Evolutionary conservation across 1,140 invertebrate genomes (phyloP), one percentile per base, ranked within the genome.

Genomic region (Drosophila hydei): DNA sequence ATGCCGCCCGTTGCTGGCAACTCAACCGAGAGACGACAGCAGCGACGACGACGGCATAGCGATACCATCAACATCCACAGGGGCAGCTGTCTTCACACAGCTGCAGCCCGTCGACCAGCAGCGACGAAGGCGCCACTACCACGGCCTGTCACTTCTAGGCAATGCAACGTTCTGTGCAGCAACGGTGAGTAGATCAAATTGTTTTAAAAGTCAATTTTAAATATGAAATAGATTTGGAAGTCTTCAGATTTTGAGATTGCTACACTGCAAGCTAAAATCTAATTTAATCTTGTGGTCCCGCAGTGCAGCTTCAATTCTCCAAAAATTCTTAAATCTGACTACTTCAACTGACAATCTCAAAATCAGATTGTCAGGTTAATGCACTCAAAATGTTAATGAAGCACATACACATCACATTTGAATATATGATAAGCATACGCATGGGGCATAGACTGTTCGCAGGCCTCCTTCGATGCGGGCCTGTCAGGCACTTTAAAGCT

Each of bases 151-250:
- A 87, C 78, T 91, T 87, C 76, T 91, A 75, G 91, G 91, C 91
- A 84, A 92, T 92, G 91, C 91, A 91, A 90, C 91, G 91, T 63
- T 75, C 76, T 84, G 85, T 70, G 87, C 79, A 91, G 75, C 85
- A 84, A 92, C 75, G 77, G 91, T 92, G 59, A 92, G 91, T 90
- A 70, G 3, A 38, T 33, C 30, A 11, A 33, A 11, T 33, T 9
- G 2, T n/a, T n/a, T n/a, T n/a, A n/a, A n/a, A n/a, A n/a, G n/a
- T n/a, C n/a, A n/a, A n/a, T n/a, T n/a, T n/a, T n/a, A n/a, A n/a
- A n/a, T n/a, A n/a, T n/a, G n/a, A n/a, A n/a, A n/a, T n/a, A n/a
- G n/a, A n/a, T n/a, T n/a, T n/a, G n/a, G n/a, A n/a, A n/a, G n/a
- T n/a, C n/a, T n/a, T n/a, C n/a, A n/a, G n/a, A n/a, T n/a, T n/a